Conservation (phyloP, 2,113 vertebrate genomes). For the Anolis carolinensis region DNA sequence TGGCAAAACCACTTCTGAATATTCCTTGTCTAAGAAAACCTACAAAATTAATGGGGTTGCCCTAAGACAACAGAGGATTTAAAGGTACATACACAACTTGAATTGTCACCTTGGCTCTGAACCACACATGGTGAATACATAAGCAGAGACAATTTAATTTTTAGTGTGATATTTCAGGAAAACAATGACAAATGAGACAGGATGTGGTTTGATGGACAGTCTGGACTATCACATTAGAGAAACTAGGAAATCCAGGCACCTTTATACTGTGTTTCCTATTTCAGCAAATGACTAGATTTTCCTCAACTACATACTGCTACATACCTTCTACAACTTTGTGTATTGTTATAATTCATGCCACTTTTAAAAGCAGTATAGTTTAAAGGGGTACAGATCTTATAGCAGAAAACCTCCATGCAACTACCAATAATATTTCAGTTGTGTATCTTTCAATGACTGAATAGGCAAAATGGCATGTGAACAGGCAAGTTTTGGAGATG, state of each 20-base stretch:
- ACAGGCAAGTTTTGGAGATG: neutral
- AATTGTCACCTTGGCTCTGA: neutral
- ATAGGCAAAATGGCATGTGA: neutral
- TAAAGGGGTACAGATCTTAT: neutral
- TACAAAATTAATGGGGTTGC: no score
- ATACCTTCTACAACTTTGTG: neutral
- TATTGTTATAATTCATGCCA: neutral
- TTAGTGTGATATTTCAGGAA: neutral
- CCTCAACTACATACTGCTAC: neutral
- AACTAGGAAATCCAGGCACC: neutral
- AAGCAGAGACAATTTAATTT: neutral
- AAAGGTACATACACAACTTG: no score
- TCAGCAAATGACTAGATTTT: neutral
- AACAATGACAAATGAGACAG: neutral
- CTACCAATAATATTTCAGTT: neutral
- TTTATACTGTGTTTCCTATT: neutral
- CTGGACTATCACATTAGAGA: neutral
- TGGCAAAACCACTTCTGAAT: no score
- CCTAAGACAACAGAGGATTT: no score
- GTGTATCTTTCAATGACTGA: neutral
- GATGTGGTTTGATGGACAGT: no score
- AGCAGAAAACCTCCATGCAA: conserved; percentile 9
- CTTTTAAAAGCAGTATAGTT: neutral
- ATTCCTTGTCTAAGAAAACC: no score
- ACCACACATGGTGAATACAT: neutral